Conservation (phyloP, 2,888 invertebrate genomes). For the Apotomis capreana region DNA sequence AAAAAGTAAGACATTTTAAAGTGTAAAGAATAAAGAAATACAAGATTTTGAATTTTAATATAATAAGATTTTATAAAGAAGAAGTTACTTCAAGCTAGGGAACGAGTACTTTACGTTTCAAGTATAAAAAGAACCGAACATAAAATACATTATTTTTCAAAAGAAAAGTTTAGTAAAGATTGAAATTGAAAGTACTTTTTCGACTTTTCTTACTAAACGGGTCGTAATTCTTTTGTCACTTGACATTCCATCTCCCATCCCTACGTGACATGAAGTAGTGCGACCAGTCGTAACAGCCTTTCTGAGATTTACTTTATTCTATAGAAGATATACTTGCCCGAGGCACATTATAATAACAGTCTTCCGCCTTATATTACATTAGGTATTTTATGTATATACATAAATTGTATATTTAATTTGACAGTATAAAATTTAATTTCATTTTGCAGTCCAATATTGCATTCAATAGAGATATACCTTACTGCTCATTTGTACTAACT, state of each 20-base stretch:
- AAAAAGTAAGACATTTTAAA: neutral
- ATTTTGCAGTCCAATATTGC: neutral
- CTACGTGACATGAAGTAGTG: no score
- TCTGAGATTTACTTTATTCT: no score
- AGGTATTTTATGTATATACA: neutral
- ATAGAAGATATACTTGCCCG: no score
- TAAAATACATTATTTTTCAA: neutral
- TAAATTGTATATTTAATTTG: constrained; percentile 3
- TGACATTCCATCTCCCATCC: no score
- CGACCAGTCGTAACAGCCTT: no score
- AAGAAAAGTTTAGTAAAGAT: neutral
- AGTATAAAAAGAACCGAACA: constrained; percentile 1
- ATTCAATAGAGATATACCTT: neutral
- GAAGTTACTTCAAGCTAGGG: constrained; percentile 2
- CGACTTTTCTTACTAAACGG: no score
- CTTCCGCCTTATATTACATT: constrained; percentile 10
- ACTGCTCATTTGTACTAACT: neutral
- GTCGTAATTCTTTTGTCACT: no score
- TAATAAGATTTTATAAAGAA: neutral
- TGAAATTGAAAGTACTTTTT: constrained; percentile 1
- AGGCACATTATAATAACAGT: constrained; percentile 5
- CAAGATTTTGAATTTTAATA: neutral
- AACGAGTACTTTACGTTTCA: constrained; percentile 5
- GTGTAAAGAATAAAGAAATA: neutral
- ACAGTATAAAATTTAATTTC: neutral